A percentile compares a stretch with the other conserved stretches of the same genome.
phyloP scores from a whole-genome alignment of 2,888 invertebrate species.

The Eupithecia insigniata region DNA sequence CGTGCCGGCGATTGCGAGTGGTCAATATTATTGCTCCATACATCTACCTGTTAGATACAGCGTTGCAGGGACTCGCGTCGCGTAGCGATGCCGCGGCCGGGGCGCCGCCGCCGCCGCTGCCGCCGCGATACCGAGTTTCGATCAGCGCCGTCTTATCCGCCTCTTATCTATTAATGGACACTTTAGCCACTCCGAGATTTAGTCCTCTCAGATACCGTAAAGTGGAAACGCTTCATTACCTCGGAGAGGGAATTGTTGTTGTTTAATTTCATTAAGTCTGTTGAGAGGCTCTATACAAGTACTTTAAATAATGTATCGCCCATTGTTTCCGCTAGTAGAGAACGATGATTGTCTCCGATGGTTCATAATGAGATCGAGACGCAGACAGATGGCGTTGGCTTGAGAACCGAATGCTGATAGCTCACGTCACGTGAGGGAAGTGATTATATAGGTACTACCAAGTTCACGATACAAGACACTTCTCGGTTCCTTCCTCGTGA shows the following conservation, averaged over 20 bases:
- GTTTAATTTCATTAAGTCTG: neutral
- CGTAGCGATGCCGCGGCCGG: neutral
- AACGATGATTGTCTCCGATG: neutral
- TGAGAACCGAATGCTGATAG: too few species aligned
- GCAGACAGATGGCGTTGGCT: too few species aligned
- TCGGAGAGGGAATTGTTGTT: slow-evolving; percentile 4
- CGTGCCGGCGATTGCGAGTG: neutral
- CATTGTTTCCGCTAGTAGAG: neutral
- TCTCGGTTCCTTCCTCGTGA: too few species aligned
- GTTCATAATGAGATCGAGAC: neutral
- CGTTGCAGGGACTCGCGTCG: neutral
- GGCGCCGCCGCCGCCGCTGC: neutral
- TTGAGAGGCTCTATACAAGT: neutral
- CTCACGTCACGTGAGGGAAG: too few species aligned
- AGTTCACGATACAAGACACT: too few species aligned
- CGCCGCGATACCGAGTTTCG: neutral
- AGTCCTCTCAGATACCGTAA: slow-evolving; percentile 25
- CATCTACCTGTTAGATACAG: neutral
- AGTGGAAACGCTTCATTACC: slow-evolving; percentile 27
- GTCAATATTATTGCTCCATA: neutral
- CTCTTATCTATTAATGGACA: slow-evolving; percentile 33
- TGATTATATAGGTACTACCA: too few species aligned
- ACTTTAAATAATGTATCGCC: neutral
- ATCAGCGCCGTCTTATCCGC: slow-evolving; percentile 21
- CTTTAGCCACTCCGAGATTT: slow-evolving; percentile 21